A percentile compares a stretch with the other conserved stretches of the same genome.
These are phyloP conservation scores for Rhinatrema bivittatum DNA, from an alignment of 2,797 vertebrate species.

Conservation along the genomic window DNA sequence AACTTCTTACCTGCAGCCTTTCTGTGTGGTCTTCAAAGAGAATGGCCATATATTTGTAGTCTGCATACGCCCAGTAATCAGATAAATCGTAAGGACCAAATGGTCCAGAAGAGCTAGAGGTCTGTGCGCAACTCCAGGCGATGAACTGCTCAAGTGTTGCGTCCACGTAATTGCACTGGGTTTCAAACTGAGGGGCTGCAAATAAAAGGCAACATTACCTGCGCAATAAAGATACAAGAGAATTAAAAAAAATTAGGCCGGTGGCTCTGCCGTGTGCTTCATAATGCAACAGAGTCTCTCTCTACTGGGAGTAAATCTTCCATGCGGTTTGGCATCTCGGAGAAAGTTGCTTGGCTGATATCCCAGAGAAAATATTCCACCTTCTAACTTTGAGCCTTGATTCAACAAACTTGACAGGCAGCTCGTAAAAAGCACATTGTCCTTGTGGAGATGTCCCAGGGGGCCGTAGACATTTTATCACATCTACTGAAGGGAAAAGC, in stretches of 20 bases:
- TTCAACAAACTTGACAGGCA: too few relatives aligned
- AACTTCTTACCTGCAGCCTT: slow-evolving; percentile 76
- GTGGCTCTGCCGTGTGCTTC: too few relatives aligned
- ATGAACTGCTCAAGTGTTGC: slow-evolving; percentile 76
- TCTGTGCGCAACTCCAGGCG: slow-evolving; percentile 57
- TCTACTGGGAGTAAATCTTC: too few relatives aligned
- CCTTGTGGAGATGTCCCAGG: too few relatives aligned
- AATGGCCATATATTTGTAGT: slow-evolving; percentile 86
- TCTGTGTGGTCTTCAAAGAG: slow-evolving; percentile 73
- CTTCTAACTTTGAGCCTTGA: too few relatives aligned
- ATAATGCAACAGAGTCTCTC: too few relatives aligned
- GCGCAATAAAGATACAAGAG: slow-evolving; percentile 3
- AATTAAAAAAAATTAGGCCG: slow-evolving; percentile 19
- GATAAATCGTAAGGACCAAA: slow-evolving; percentile 63
- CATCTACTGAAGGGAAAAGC: too few relatives aligned
- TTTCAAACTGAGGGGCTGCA: slow-evolving; percentile 86
- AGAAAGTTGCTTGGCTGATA: too few relatives aligned
- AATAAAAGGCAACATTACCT: slow-evolving; percentile 28
- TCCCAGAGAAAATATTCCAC: too few relatives aligned
- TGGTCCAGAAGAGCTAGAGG: slow-evolving; percentile 45
- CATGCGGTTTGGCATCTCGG: too few relatives aligned
- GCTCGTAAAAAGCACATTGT: too few relatives aligned
- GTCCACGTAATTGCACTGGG: slow-evolving; percentile 71
- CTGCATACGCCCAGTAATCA: slow-evolving; percentile 89
- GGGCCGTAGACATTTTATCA: too few relatives aligned